Evolutionary conservation across 1,140 invertebrate species (phyloP), one percentile per base, ranked within the genome.

Genomic region (Drosophila kanapiae): DNA sequence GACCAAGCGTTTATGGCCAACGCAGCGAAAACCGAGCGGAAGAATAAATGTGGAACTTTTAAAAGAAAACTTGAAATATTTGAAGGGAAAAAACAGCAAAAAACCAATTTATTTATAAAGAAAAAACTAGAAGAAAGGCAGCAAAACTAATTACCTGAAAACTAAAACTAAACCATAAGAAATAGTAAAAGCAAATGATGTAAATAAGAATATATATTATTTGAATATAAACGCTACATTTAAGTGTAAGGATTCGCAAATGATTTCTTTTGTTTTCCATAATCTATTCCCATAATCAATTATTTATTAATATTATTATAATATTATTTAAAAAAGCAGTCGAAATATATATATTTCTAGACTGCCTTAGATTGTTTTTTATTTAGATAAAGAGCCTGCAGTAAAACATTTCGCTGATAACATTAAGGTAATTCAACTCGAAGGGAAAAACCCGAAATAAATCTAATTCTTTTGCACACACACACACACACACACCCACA

Each of bases 391-490:
- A 42, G 29, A 27, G 54, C 37, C 61, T 23, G 61, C 27, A 33
- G 56, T 49, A 38, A 49, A 65, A 38, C 35, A 68, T 49, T 65
- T 51, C 11, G 13, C 60, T 10, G 65, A 64, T 65, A 65, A 33
- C 42, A 64, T 68, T 68, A 42, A 64, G 61, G 65, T 53, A 69
- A 69, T 69, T 51, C 65, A 16, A 31, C 27, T 51, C 63, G 45
- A 51, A 49, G 35, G 37, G 10, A 57, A 38, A 31, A 58, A 23
- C 11, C 57, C 57, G 42, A 68, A 71, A 67, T 68, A 71, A 67
- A 71, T 71, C 63, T 53, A 67, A 68, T 71, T 68, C 48, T 48
- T 23, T 37, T 7, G 1, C 18, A 57, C 40, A 63, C 59, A 43
- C 64, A 68, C 33, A 49, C 57, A 35, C 56, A 49, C 53, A 67